Evolutionary conservation across 2,113 vertebrate genomes (phyloP).

Genomic region (Paralichthys olivaceus): DNA sequence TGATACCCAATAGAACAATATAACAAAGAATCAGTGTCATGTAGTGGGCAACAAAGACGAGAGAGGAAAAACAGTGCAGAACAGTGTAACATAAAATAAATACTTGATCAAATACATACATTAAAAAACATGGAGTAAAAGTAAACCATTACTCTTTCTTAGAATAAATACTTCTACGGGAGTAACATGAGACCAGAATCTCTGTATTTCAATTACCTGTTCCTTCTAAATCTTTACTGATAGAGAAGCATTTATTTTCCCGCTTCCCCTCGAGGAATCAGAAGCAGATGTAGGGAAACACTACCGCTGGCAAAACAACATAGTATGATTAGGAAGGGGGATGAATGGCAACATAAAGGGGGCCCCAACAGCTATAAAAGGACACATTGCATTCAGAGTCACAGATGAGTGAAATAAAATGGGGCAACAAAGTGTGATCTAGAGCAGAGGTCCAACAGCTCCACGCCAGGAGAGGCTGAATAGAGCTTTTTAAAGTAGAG

Average conservation of each 20-base stretch:
- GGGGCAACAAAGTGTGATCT: slow-evolving; percentile 53
- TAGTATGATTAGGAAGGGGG: slow-evolving; percentile 48
- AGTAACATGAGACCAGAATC: slow-evolving; percentile 60
- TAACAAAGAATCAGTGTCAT: not conserved
- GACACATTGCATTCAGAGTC: slow-evolving; percentile 58
- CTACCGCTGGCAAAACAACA: slow-evolving; percentile 44
- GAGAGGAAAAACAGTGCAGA: not conserved
- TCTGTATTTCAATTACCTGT: slow-evolving; percentile 57
- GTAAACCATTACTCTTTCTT: slow-evolving; percentile 44
- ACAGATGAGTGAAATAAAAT: slow-evolving; percentile 41
- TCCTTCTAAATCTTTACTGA: slow-evolving; percentile 69
- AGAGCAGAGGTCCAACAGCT: slow-evolving; percentile 44
- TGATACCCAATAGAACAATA: not conserved
- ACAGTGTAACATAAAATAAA: slow-evolving; percentile 1
- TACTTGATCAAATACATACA: slow-evolving; percentile 11
- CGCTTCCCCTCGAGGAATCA: slow-evolving; percentile 51
- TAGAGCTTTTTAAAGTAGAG: slow-evolving; percentile 52
- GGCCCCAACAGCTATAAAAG: slow-evolving; percentile 48
- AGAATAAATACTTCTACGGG: slow-evolving; percentile 51
- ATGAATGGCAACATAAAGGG: slow-evolving; percentile 49
- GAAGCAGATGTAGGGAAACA: slow-evolving; percentile 74
- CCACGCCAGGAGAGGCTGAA: slow-evolving; percentile 50
- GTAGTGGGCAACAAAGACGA: not conserved
- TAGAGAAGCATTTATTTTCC: slow-evolving; percentile 63
- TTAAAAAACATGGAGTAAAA: slow-evolving; percentile 33